phyloP scores from a whole-genome alignment of 2,888 invertebrate species.

The Oegoconia quadripuncta region DNA sequence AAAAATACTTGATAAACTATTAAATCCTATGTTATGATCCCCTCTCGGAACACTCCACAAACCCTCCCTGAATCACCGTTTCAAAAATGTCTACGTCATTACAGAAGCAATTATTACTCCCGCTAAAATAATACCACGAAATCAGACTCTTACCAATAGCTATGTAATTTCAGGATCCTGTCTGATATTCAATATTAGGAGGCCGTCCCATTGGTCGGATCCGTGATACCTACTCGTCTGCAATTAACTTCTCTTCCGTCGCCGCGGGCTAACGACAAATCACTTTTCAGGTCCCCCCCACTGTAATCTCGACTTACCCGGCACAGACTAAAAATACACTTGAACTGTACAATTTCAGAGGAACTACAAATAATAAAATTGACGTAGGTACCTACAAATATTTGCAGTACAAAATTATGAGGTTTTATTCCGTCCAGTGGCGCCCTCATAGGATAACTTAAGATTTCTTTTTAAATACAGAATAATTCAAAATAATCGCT shows the following conservation, averaged over 20 bases:
- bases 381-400: no score
- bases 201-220: conserved; percentile 64
- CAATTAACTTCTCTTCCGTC: conserved; percentile 66
- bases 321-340: conserved; percentile 17
- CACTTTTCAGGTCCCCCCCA: conserved; percentile 52
- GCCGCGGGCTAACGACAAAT: conserved; percentile 63
- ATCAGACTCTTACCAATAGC: not conserved
- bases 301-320: conserved; percentile 22
- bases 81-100: no score
- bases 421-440: no score
- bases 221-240: conserved; percentile 60
- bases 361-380: not conserved
- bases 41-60: no score
- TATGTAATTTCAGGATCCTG: not conserved
- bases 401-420: no score
- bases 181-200: conserved; percentile 42
- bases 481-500: no score
- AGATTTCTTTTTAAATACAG: no score
- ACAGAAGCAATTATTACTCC: no score
- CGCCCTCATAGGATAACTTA: no score
- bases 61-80: no score
- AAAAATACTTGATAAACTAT: no score
- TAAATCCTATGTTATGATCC: no score
- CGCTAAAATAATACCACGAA: not conserved
- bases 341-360: not conserved